Evolutionary conservation across 1,140 invertebrate genomes (phyloP).

Genomic region (Lepidurus packardi): DNA sequence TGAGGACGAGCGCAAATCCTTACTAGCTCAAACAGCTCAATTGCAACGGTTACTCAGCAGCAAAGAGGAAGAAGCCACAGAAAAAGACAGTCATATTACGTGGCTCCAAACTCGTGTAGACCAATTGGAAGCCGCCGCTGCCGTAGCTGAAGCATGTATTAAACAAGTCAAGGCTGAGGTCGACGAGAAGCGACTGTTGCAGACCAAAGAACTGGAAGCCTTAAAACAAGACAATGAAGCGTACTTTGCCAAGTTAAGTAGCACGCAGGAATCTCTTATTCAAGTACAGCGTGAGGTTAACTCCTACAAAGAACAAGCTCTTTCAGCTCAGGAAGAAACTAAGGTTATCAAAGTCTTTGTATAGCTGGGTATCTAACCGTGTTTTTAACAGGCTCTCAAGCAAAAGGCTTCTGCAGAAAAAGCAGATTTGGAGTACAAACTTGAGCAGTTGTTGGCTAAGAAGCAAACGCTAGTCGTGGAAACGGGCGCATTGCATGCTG

Average conservation of each 20-base stretch:
- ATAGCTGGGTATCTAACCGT: background rate
- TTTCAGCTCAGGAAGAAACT: slow-evolving; percentile 68
- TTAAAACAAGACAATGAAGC: slow-evolving; percentile 61
- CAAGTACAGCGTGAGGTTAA: slow-evolving; percentile 67
- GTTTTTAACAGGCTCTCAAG: background rate
- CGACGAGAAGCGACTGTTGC: background rate
- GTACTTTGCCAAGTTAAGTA: slow-evolving; percentile 60
- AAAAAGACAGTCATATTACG: slow-evolving; percentile 28
- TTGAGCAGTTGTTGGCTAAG: slow-evolving; percentile 65
- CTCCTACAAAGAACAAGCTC: slow-evolving; percentile 63
- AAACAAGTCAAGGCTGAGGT: background rate
- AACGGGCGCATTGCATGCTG: slow-evolving; percentile 64
- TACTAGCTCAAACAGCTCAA: slow-evolving; percentile 26
- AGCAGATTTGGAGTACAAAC: slow-evolving; percentile 69
- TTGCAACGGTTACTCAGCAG: slow-evolving; percentile 23
- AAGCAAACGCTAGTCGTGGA: slow-evolving; percentile 62
- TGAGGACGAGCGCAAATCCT: slow-evolving; percentile 28
- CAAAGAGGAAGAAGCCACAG: slow-evolving; percentile 28
- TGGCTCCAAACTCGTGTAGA: slow-evolving; percentile 29
- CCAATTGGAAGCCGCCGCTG: slow-evolving; percentile 37
- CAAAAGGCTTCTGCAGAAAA: slow-evolving; percentile 43
- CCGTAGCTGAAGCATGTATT: slow-evolving; percentile 56
- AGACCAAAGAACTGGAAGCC: slow-evolving; percentile 37
- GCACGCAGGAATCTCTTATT: slow-evolving; percentile 67
- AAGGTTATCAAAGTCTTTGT: slow-evolving; percentile 49